phyloP scores from a whole-genome alignment of 2,797 vertebrate genomes.

The Ispidina lecontei region DNA sequence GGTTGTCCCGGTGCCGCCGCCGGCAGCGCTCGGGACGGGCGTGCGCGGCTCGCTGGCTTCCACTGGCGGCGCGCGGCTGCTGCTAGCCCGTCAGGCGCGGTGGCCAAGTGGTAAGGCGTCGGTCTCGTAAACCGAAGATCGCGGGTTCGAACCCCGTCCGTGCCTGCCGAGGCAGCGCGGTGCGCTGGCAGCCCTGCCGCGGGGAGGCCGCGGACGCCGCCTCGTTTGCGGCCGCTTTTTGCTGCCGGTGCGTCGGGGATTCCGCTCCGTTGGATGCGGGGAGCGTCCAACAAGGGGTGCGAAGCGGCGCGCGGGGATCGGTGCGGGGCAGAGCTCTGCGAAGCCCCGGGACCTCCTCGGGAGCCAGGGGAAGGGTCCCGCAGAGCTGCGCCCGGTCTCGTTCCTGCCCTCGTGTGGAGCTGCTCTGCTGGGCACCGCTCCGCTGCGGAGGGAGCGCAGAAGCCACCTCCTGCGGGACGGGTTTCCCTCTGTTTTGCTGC shows the following conservation, averaged over 20 bases:
- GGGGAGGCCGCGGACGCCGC: neutral
- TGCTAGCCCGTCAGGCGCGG: constrained; percentile 87
- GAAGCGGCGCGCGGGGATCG: neutral
- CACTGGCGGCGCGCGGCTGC: constrained; percentile 67
- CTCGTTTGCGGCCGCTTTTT: neutral
- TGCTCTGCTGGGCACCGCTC: accelerated
- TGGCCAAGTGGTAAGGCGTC: constrained; percentile 93
- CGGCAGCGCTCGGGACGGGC: neutral
- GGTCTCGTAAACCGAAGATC: constrained; percentile 94
- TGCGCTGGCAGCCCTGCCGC: neutral
- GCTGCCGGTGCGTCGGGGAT: neutral
- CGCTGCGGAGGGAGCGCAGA: neutral
- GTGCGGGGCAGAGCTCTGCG: neutral
- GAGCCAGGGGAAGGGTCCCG: too few relatives aligned
- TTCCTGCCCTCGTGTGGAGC: neutral
- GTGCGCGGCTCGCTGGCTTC: constrained; percentile 23
- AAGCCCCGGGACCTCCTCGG: neutral
- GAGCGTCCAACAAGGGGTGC: too few relatives aligned
- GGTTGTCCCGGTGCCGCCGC: neutral
- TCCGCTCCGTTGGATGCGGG: too few relatives aligned
- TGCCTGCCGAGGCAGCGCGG: constrained; percentile 69
- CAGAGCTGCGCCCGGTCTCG: neutral
- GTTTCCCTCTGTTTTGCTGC: accelerated
- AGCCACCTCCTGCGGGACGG: accelerated
- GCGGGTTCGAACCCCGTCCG: constrained; percentile 92